Conservation (phyloP, 2,797 vertebrate genomes). For the Enteromius afrohamiltoni region DNA sequence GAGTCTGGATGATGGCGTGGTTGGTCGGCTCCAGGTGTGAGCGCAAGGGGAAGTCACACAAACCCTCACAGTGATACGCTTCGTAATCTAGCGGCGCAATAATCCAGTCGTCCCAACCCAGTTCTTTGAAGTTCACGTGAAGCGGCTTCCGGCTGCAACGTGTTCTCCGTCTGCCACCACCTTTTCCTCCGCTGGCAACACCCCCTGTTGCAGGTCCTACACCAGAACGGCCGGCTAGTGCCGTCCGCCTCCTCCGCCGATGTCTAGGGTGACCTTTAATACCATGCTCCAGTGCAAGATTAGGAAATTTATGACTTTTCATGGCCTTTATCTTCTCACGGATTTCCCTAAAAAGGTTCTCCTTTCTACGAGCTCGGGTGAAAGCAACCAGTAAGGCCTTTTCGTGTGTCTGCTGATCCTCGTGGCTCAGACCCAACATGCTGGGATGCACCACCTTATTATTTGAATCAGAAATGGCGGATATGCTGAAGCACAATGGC, state of each 20-base stretch:
- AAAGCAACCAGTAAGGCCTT: slow-evolving; percentile 82
- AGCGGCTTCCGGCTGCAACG: slow-evolving; percentile 83
- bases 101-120: slow-evolving; percentile 91
- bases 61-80: slow-evolving; percentile 86
- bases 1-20: slow-evolving; percentile 89
- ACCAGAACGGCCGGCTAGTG: slow-evolving; percentile 63
- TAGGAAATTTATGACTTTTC: slow-evolving; percentile 60
- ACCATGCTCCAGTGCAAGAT: slow-evolving; percentile 56
- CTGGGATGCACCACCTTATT: slow-evolving; percentile 63
- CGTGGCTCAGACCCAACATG: slow-evolving; percentile 73
- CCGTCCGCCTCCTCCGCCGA: slow-evolving; percentile 70
- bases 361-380: slow-evolving; percentile 76
- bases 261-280: slow-evolving; percentile 65
- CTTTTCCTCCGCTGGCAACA: slow-evolving; percentile 64
- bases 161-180: slow-evolving; percentile 68
- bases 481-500: slow-evolving; percentile 76
- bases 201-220: slow-evolving; percentile 54
- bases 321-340: slow-evolving; percentile 76
- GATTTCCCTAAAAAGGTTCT: slow-evolving; percentile 85
- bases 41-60: slow-evolving; percentile 85
- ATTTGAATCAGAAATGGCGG: slow-evolving; percentile 68
- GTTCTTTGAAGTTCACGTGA: slow-evolving; percentile 87
- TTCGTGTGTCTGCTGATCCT: slow-evolving; percentile 68
- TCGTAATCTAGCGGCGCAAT: slow-evolving; percentile 88
- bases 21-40: slow-evolving; percentile 89